These are phyloP conservation scores for Naja naja DNA, from an alignment of 2,113 vertebrate species.

Conservation along the genomic window DNA sequence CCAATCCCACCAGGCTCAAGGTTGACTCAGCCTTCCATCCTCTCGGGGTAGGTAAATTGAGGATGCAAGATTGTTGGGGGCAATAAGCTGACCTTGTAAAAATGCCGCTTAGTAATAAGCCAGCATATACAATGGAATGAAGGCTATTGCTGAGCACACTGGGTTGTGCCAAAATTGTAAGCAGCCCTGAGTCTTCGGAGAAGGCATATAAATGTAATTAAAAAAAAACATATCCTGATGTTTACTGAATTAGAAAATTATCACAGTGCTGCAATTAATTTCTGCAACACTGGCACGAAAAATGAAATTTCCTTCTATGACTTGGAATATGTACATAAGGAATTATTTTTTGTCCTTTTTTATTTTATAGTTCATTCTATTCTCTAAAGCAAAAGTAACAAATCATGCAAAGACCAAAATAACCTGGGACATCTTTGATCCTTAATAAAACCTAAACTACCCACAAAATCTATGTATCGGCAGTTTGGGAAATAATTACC, in stretches of 20 bases:
- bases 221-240: background rate
- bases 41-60: no score
- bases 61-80: no score
- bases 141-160: no score
- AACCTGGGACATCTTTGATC: background rate
- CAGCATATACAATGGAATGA: no score
- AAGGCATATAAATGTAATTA: no score
- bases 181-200: no score
- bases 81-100: no score
- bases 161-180: no score
- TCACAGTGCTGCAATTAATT: background rate
- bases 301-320: slow-evolving; percentile 3
- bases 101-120: no score
- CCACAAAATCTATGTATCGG: background rate
- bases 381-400: slow-evolving; percentile 15
- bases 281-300: background rate
- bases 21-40: no score
- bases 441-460: slow-evolving; percentile 12
- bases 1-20: no score
- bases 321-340: background rate
- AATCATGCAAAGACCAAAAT: slow-evolving; percentile 1
- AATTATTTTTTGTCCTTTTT: background rate
- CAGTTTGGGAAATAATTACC: background rate
- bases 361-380: slow-evolving; percentile 1
- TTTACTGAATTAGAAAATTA: background rate